phyloP scores from a whole-genome alignment of 1,140 invertebrate species.

The Amyelois transitella region DNA sequence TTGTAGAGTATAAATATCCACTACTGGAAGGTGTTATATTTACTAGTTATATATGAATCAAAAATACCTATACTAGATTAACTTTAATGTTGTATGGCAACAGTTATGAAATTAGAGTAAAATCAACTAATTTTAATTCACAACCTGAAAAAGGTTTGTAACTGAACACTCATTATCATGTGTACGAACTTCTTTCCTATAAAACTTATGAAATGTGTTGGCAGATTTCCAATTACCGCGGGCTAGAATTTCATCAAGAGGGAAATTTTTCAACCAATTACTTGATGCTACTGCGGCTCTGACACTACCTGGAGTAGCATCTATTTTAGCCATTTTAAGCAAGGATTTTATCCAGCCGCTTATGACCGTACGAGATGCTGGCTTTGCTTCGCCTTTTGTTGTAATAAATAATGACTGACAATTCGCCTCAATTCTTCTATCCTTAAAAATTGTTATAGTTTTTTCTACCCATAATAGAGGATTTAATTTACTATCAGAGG shows the following conservation, averaged over 20 bases:
- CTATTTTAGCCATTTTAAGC: constrained; percentile 18
- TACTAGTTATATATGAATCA: too few species aligned
- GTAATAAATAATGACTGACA: constrained; percentile 21
- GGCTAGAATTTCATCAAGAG: constrained; percentile 25
- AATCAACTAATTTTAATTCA: too few species aligned
- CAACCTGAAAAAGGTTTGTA: too few species aligned
- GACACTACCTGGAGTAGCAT: constrained; percentile 22
- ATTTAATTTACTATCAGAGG: constrained; percentile 19
- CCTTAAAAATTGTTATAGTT: constrained; percentile 16
- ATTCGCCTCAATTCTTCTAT: constrained; percentile 11
- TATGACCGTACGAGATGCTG: constrained; percentile 30
- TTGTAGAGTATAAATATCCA: too few species aligned
- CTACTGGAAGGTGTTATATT: too few species aligned
- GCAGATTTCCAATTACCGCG: constrained; percentile 27
- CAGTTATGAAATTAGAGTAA: too few species aligned
- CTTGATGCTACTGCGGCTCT: constrained; percentile 25
- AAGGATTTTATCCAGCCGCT: constrained; percentile 26
- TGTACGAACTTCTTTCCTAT: too few species aligned
- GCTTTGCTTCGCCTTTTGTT: constrained; percentile 10
- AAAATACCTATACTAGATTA: too few species aligned
- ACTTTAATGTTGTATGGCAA: too few species aligned
- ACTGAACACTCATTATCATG: too few species aligned
- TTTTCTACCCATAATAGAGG: constrained; percentile 27
- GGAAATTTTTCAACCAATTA: constrained; percentile 16
- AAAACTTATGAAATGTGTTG: constrained; percentile 26